Base-by-base conservation (phyloP, 2,888 invertebrate species). In the Criorhina ranunculi region DNA sequence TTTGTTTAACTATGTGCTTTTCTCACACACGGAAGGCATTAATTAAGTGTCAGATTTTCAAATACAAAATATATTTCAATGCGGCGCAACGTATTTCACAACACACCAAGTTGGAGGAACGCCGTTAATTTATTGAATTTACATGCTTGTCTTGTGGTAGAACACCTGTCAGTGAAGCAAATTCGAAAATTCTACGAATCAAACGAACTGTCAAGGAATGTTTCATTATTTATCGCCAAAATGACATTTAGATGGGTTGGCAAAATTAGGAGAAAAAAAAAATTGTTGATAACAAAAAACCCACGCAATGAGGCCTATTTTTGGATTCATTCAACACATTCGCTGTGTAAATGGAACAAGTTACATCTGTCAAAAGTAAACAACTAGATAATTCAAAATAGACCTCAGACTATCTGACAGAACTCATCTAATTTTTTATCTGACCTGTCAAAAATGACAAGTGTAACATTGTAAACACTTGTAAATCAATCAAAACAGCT, bases 11-110 rank as follows among this genome's bases (percentile, higher is more conserved):
- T 59, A 24, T 57, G 49, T 2, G 15, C 7, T 62, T 81, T 69
- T 80, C 70, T 82, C 70, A 82, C 82, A 81, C 44, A 72, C 64
- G 77, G 82, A 77, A 82, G 59, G 66, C 59, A 82, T 82, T 77
- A 82, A 82, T 82, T 82, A 82, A 40, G 67, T 44, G 72, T 15
- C n/a, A 33, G 70, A 72, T 24, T 72, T 66, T 72, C 19, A 49
- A 72, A 72, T 42, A 24, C 24, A 4, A 24, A 78, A 78, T 67
- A 51, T 67, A 80, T 73, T 73, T 73, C 31, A 80, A 53, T 59
- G 46, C 19, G 37, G 59, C 62, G 17, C 44, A 73, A 15, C 46
- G 24, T 80, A 66, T 77, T 82, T 72, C 72, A 40, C 62, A 78
- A 82, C 31, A 51, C 60, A 33, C n/a, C n/a, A 55, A 51, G n/a